phyloP scores from a whole-genome alignment of 2,797 vertebrate genomes.

The Megalops cyprinoides region DNA sequence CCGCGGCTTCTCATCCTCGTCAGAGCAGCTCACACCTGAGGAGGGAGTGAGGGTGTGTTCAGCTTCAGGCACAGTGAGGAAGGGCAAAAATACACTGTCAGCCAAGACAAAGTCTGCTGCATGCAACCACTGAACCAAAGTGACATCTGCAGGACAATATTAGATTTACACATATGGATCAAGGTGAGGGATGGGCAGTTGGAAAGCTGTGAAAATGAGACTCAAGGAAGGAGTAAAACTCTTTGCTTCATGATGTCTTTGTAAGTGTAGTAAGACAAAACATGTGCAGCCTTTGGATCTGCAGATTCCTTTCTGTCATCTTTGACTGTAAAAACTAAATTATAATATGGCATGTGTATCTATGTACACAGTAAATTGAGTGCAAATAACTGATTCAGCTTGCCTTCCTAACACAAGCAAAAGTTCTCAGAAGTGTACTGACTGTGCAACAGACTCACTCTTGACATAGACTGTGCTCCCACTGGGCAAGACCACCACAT shows the following conservation, averaged over 20 bases:
- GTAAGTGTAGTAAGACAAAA: too few relatives aligned
- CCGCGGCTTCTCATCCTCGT: conserved; percentile 98
- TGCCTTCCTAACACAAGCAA: too few relatives aligned
- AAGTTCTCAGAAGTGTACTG: background rate
- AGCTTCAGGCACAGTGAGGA: conserved; percentile 27
- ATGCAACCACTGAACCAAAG: background rate
- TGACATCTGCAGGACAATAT: conserved; percentile 29
- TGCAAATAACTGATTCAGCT: background rate
- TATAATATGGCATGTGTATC: background rate
- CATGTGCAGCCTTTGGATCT: background rate
- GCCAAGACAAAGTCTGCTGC: conserved; percentile 18
- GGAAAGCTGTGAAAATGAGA: too few relatives aligned
- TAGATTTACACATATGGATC: background rate
- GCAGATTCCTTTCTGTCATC: background rate
- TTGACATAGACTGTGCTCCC: conserved; percentile 97
- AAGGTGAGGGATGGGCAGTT: too few relatives aligned
- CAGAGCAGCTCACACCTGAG: conserved; percentile 94
- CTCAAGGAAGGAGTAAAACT: too few relatives aligned
- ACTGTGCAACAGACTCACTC: conserved; percentile 78
- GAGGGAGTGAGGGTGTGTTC: conserved; percentile 24
- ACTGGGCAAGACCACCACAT: conserved; percentile 94
- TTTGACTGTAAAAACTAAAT: too few relatives aligned
- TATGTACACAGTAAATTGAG: background rate
- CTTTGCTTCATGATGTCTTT: too few relatives aligned
- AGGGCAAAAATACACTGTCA: conserved; percentile 26